These are phyloP conservation scores for Coenonympha arcania DNA, from an alignment of 2,888 invertebrate species.

Conservation along the genomic window DNA sequence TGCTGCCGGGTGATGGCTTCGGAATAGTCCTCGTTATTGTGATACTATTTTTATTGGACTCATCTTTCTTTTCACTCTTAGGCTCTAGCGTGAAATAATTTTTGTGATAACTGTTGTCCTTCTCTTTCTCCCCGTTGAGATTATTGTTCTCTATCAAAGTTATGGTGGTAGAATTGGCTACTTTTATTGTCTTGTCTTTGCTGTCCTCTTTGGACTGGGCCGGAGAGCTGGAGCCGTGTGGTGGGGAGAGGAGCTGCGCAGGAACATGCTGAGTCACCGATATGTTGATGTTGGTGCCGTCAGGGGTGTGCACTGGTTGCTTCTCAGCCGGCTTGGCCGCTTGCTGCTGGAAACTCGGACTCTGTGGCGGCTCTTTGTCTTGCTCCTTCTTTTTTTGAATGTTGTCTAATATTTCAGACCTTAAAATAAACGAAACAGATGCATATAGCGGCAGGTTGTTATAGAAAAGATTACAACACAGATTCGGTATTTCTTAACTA, in stretches of 20 bases:
- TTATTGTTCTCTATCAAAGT: conserved; percentile 60
- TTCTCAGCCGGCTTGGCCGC: conserved; percentile 50
- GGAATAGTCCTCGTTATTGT: conserved; percentile 63
- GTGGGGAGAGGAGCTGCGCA: conserved; percentile 53
- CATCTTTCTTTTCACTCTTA: conserved; percentile 66
- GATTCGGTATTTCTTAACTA: conserved; percentile 21
- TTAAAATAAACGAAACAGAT: conserved; percentile 44
- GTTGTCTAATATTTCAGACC: conserved; percentile 77
- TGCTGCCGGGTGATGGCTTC: conserved; percentile 51
- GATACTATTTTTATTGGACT: conserved; percentile 67
- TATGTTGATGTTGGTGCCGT: conserved; percentile 44
- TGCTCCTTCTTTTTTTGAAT: conserved; percentile 72
- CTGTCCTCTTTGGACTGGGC: conserved; percentile 52
- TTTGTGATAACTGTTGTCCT: conserved; percentile 57
- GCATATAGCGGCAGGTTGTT: conserved; percentile 11
- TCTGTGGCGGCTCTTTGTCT: conserved; percentile 53
- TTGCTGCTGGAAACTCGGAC: conserved; percentile 47
- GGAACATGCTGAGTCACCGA: conserved; percentile 61
- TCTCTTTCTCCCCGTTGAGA: conserved; percentile 57
- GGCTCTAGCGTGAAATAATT: conserved; percentile 64
- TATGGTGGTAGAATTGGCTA: conserved; percentile 64
- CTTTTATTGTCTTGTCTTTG: conserved; percentile 64
- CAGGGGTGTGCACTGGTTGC: conserved; percentile 38
- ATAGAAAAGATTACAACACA: conserved; percentile 8
- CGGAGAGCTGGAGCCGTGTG: conserved; percentile 44